Conservation (phyloP, 2,797 vertebrate species). For the Garrulus glandarius region DNA sequence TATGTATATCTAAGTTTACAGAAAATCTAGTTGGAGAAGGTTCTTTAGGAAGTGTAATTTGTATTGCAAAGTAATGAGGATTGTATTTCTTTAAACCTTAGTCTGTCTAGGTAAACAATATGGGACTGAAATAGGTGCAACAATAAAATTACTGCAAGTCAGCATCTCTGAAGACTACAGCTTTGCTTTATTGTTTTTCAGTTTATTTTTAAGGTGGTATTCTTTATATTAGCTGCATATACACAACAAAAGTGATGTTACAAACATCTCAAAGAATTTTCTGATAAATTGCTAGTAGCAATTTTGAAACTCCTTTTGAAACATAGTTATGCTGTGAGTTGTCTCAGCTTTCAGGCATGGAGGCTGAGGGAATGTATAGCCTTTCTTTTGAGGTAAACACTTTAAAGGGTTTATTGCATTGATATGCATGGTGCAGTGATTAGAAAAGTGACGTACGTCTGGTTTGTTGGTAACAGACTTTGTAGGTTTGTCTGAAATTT, state of each 20-base stretch:
- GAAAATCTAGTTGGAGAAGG: background rate
- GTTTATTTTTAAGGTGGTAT: background rate
- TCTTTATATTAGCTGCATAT: background rate
- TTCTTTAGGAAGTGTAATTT: background rate
- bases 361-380: background rate
- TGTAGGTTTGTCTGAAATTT: background rate
- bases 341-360: background rate
- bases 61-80: slow-evolving; percentile 1
- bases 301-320: background rate
- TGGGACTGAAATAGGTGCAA: background rate
- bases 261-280: background rate
- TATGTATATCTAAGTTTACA: background rate
- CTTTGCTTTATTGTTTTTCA: background rate
- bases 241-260: background rate
- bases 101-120: background rate
- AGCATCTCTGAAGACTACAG: background rate
- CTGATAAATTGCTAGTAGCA: background rate
- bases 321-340: background rate
- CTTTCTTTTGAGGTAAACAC: background rate
- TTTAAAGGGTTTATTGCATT: background rate
- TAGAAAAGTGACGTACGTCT: background rate
- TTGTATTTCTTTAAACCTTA: slow-evolving; percentile 1
- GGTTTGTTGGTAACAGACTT: background rate
- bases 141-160: background rate
- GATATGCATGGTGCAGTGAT: background rate